These are phyloP conservation scores for Altica lythri DNA, from an alignment of 2,888 invertebrate species.

Conservation along the genomic window DNA sequence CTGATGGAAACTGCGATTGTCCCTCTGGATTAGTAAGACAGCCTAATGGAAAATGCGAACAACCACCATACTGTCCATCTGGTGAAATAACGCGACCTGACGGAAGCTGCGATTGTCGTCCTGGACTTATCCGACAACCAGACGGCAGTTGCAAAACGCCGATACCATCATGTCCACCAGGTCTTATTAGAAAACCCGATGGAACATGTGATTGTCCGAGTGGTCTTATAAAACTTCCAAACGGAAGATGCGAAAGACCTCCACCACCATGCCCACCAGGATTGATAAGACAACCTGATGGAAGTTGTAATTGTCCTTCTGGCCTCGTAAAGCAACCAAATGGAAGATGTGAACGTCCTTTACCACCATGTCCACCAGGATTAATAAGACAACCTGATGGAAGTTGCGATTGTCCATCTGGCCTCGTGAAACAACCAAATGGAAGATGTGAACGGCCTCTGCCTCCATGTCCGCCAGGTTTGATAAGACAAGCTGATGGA, in stretches of 20 bases:
- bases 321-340: conserved; percentile 19
- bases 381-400: conserved; percentile 17
- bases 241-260: conserved; percentile 12
- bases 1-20: no score
- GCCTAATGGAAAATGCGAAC: no score
- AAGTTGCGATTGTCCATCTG: conserved; percentile 34
- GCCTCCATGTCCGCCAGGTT: conserved; percentile 34
- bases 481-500: conserved; percentile 23
- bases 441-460: conserved; percentile 23
- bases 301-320: conserved; percentile 21
- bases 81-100: no score
- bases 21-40: no score
- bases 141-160: conserved; percentile 27
- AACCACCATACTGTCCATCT: no score
- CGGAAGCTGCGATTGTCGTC: conserved; percentile 27
- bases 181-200: conserved; percentile 12
- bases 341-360: conserved; percentile 21
- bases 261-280: conserved; percentile 27
- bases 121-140: conserved; percentile 21
- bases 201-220: conserved; percentile 27
- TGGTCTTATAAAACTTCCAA: conserved; percentile 28
- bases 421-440: conserved; percentile 24
- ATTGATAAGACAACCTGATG: conserved; percentile 25
- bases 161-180: conserved; percentile 18
- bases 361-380: conserved; percentile 26